phyloP scores from a whole-genome alignment of 2,888 invertebrate species.

The Polymixis lichenea region DNA sequence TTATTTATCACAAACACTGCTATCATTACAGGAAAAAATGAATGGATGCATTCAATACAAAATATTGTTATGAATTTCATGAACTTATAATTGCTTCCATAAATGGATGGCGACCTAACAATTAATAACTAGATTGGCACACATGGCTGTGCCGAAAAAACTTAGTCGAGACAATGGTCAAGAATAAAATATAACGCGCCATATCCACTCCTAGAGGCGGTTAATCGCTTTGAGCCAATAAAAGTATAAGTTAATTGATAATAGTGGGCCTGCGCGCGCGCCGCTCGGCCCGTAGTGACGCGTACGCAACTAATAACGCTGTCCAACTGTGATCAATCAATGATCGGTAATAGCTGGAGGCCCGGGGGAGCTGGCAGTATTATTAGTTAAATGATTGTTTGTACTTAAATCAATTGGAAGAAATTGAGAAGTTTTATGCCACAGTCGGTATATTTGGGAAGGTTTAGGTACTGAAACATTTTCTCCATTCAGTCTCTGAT shows the following conservation, averaged over 20 bases:
- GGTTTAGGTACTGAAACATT: not conserved
- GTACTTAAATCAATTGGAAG: slow-evolving; percentile 29
- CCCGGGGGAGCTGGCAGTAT: slow-evolving; percentile 4
- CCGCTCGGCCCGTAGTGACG: slow-evolving; percentile 35
- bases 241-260: slow-evolving; percentile 65
- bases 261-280: slow-evolving; percentile 52
- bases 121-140: slow-evolving; percentile 37
- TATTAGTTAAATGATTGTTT: slow-evolving; percentile 49
- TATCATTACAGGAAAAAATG: too few relatives aligned
- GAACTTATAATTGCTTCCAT: slow-evolving; percentile 42
- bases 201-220: slow-evolving; percentile 57
- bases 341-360: slow-evolving; percentile 47
- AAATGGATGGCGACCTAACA: slow-evolving; percentile 36
- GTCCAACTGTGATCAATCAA: slow-evolving; percentile 53
- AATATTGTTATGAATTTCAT: slow-evolving; percentile 53
- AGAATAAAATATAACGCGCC: slow-evolving; percentile 56
- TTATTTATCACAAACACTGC: too few relatives aligned
- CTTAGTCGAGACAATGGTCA: slow-evolving; percentile 46
- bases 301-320: slow-evolving; percentile 51
- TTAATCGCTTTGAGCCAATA: slow-evolving; percentile 63
- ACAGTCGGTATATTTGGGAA: not conserved
- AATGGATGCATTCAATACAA: slow-evolving; percentile 30
- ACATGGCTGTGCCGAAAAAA: slow-evolving; percentile 48
- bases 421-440: not conserved
- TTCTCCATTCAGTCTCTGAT: not conserved